Percentiles rank a stretch among this genome's conserved stretches.
Conservation (phyloP, 1,140 invertebrate species). For the fruit fly (Drosophila melanogaster) region Release_6_plus_ISO1_MT NT_033779.5:7011001-7011500, state of each 20-base stretch:
- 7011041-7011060: not conserved
- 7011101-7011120: no score
- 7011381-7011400: no score
- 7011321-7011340: not conserved
- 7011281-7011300: not conserved
- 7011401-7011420: no score
- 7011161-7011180: not conserved
- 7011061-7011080: not conserved
- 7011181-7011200: not conserved
- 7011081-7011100: no score
- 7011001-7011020: not conserved
- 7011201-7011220: not conserved
- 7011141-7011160: constrained; percentile 4
- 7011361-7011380: no score
- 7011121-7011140: not conserved
- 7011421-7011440: no score
- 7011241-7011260: not conserved
- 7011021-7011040: not conserved
- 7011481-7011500: no score
- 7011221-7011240: not conserved
- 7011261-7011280: not conserved
- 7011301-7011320: not conserved
- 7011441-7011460: no score
- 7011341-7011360: not conserved
- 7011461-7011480: no score